These are phyloP conservation scores for Gallinago stenura DNA, from an alignment of 2,797 vertebrate genomes.

Conservation along the genomic window DNA sequence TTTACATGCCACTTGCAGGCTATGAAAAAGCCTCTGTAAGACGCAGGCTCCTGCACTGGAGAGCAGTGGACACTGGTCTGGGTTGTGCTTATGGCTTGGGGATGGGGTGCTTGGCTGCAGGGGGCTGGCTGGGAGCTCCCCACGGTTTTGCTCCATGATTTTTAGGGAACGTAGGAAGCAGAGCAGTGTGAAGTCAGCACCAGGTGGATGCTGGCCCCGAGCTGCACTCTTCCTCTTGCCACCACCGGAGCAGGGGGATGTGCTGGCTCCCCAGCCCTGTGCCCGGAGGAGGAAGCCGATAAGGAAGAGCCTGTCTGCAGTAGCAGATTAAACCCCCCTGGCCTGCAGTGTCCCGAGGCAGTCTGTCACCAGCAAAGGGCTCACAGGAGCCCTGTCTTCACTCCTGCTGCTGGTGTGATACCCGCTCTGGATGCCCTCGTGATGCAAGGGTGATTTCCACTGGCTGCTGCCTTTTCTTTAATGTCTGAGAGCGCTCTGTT, in stretches of 20 bases:
- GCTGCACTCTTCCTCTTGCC: background rate
- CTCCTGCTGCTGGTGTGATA: background rate
- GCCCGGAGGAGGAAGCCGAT: background rate
- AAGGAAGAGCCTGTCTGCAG: background rate
- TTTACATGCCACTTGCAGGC: background rate
- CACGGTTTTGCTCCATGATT: background rate
- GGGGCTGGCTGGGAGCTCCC: background rate
- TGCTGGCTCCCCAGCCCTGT: background rate
- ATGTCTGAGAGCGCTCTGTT: background rate
- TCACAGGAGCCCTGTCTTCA: background rate
- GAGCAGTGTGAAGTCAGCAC: background rate
- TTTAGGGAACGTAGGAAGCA: background rate
- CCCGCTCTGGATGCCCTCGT: background rate
- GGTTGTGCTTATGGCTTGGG: background rate
- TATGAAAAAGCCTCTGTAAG: background rate
- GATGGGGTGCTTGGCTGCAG: background rate
- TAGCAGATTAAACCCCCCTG: background rate
- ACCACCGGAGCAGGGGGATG: fast-evolving
- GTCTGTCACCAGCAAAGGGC: background rate
- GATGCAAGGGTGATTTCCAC: background rate
- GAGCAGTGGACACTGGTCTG: background rate
- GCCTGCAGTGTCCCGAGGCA: background rate
- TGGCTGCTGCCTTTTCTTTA: background rate
- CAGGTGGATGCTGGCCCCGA: fast-evolving
- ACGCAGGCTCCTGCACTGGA: fast-evolving